These are phyloP conservation scores for Empidonax alnorum DNA, from an alignment of 2,113 vertebrate species.

Conservation along the genomic window DNA sequence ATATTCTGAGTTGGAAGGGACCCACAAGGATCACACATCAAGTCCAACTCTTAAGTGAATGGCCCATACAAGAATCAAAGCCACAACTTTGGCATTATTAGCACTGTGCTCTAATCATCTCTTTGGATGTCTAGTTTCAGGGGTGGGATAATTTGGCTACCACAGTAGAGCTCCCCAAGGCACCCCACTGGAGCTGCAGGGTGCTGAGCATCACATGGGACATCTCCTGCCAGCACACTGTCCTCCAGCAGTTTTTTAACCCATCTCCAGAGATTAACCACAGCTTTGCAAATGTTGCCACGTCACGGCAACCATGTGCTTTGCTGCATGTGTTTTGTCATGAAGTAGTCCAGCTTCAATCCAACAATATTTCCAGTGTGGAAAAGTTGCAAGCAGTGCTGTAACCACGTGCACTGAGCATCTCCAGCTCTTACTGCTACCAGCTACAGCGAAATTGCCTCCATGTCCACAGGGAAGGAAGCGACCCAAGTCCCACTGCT, in stretches of 20 bases:
- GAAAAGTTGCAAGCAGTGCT: not conserved
- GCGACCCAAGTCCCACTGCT: accelerated
- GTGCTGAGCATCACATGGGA: not conserved
- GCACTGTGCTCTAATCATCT: not conserved
- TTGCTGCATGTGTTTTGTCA: not conserved
- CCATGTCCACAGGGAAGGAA: not conserved
- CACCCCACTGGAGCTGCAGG: not conserved
- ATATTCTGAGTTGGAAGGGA: not conserved
- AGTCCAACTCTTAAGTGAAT: not conserved
- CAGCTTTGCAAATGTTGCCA: not conserved
- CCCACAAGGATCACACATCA: not conserved
- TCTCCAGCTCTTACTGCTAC: not conserved
- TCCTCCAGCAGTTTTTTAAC: not conserved
- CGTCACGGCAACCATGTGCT: accelerated
- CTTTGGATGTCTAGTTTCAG: not conserved
- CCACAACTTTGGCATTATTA: not conserved
- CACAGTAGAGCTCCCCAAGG: not conserved
- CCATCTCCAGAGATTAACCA: not conserved
- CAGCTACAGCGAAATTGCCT: not conserved
- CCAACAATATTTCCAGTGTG: not conserved
- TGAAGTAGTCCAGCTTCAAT: not conserved
- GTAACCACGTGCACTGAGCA: accelerated
- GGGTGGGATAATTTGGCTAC: not conserved
- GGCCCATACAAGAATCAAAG: not conserved
- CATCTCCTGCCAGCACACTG: not conserved